Evolutionary conservation across 2,113 vertebrate genomes (phyloP).

Genomic region (Tetrax tetrax): DNA sequence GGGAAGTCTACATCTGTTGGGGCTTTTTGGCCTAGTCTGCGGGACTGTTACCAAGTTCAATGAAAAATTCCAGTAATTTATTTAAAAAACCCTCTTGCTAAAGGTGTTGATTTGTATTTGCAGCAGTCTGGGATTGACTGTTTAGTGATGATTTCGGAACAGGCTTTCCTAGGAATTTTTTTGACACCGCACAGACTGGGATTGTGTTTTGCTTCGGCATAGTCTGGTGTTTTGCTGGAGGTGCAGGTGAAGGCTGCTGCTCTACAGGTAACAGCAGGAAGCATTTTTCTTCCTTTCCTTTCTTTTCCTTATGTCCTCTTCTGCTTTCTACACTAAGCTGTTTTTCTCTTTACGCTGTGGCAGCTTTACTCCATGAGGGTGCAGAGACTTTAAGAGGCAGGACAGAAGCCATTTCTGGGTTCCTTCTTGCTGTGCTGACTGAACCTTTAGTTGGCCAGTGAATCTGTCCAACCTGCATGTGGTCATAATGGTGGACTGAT

Average conservation of each 20-base stretch:
- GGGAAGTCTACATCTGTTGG: neutral
- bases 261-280: neutral
- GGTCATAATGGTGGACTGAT: neutral
- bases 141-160: neutral
- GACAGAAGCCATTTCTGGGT: neutral
- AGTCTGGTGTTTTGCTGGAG: neutral
- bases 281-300: neutral
- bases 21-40: neutral
- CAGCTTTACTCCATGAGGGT: neutral
- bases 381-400: neutral
- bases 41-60: neutral
- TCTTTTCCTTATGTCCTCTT: neutral
- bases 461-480: neutral
- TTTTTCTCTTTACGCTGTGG: neutral
- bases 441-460: neutral
- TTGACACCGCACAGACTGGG: neutral
- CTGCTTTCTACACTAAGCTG: neutral
- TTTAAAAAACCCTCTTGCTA: neutral
- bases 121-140: neutral
- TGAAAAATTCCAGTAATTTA: neutral
- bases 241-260: neutral
- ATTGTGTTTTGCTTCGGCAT: neutral
- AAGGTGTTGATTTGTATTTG: neutral
- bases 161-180: neutral
- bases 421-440: neutral